phyloP scores from a whole-genome alignment of 2,888 invertebrate species.

The Brachyopa scutellaris region DNA sequence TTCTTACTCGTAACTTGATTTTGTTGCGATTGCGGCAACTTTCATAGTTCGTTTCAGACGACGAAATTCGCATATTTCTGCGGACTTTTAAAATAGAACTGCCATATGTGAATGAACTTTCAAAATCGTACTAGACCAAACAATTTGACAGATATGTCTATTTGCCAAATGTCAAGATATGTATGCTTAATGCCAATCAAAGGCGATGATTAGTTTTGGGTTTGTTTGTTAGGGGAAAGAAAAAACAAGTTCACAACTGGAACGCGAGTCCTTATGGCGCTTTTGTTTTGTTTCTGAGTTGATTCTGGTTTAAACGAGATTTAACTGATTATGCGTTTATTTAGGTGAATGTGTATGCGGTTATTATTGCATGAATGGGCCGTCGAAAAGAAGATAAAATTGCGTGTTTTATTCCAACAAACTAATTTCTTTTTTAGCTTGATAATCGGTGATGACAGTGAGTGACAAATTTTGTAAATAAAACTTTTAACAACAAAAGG shows the following conservation, averaged over 20 bases:
- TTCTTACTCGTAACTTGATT: conserved; percentile 15
- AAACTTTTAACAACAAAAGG: no score
- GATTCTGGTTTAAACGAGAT: conserved; percentile 61
- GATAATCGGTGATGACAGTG: no score
- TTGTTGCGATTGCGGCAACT: conserved; percentile 3
- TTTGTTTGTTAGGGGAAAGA: not conserved
- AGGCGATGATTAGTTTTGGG: conserved; percentile 35
- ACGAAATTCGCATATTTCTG: conserved; percentile 2
- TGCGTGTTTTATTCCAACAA: no score
- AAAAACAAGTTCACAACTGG: conserved; percentile 50
- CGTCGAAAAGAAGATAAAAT: no score
- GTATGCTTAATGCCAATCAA: conserved; percentile 61
- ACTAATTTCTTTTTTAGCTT: no score
- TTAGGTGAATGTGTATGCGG: not conserved
- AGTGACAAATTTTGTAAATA: no score
- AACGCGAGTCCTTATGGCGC: conserved; percentile 38
- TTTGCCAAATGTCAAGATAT: conserved; percentile 63
- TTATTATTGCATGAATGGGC: not conserved
- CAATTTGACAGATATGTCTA: conserved; percentile 19
- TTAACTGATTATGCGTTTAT: conserved; percentile 4
- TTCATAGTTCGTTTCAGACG: conserved; percentile 3
- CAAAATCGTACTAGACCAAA: not conserved
- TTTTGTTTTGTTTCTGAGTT: conserved; percentile 6
- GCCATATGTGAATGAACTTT: no score
- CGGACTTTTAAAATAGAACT: conserved; percentile 9